phyloP scores from a whole-genome alignment of 2,888 invertebrate genomes.

The Dasypogon diadema region DNA sequence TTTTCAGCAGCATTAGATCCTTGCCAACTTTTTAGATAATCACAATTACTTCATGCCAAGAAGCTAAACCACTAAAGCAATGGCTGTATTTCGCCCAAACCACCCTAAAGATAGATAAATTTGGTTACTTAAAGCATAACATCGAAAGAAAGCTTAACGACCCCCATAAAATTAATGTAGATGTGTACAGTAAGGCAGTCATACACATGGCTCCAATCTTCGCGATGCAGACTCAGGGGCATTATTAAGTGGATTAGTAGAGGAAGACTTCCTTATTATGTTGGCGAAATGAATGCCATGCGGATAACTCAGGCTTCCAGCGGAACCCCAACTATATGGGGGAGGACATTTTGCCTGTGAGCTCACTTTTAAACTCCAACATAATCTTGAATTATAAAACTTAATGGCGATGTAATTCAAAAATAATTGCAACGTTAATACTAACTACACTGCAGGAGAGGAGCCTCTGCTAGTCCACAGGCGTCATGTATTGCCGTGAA shows the following conservation, averaged over 20 bases:
- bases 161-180: slow-evolving; percentile 45
- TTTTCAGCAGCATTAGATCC: too few relatives aligned
- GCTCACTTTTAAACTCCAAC: slow-evolving; percentile 36
- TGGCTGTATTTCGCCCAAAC: slow-evolving; percentile 30
- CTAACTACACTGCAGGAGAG: slow-evolving; percentile 44
- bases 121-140: slow-evolving; percentile 35
- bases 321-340: neutral
- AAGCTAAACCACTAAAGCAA: neutral
- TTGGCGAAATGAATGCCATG: slow-evolving; percentile 21
- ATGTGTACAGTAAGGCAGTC: slow-evolving; percentile 29
- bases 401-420: slow-evolving; percentile 48
- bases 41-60: slow-evolving; percentile 36
- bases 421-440: slow-evolving; percentile 50
- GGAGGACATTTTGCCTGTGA: slow-evolving; percentile 36
- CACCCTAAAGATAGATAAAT: slow-evolving; percentile 37
- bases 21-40: neutral
- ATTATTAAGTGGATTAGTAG: slow-evolving; percentile 48
- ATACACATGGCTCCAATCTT: slow-evolving; percentile 32
- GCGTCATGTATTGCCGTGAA: slow-evolving; percentile 40
- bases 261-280: slow-evolving; percentile 45
- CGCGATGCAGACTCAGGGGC: slow-evolving; percentile 30
- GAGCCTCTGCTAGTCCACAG: neutral
- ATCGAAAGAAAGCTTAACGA: slow-evolving; percentile 48
- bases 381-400: slow-evolving; percentile 49
- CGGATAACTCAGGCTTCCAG: slow-evolving; percentile 1